Base-by-base conservation (phyloP, 2,888 invertebrate genomes). In the Eustalomyia histrio region DNA sequence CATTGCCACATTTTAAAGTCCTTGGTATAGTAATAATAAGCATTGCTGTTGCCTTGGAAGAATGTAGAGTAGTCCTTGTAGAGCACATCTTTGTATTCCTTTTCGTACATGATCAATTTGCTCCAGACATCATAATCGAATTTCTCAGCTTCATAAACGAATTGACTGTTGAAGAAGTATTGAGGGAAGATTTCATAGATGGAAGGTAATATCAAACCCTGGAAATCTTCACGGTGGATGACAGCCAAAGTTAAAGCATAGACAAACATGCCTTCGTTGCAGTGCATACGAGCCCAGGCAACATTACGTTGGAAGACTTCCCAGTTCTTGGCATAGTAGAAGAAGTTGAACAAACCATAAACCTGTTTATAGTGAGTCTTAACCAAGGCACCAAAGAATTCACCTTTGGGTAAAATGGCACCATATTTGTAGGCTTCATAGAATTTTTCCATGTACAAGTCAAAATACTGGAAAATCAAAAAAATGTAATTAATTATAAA, bases 121-220 rank as follows among this genome's bases (percentile, higher is more conserved):
- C 85, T 88, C 80, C 83, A 88, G 60, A 85, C 84, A 83, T 87
- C 86, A 43, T 85, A 88, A 60, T 88, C 85, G 89, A 94, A 91
- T 88, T 92, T 91, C 85, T 93, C 92, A 0, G 94, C 95, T 86
- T 94, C 92, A 86, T 94, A 92, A 84, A 96, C 94, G 85, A 94
- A 92, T 86, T 94, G 93, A 85, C 93, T 91, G 90, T 94, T 94
- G 88, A 95, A 93, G 92, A 95, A 95, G 90, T 93, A 93, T 89
- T 95, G 93, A 2, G 96, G 96, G 90, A 94, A 93, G 88, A 95
- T 93, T 90, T 96, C 96, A 87, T 95, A 95, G 53, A 93, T 93
- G 29, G 95, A 92, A 24, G 96, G 95, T 21, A 95, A 89, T 58
- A 93, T 91, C 83, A 95, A 91, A 61, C 94, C 94, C 76, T 92